Evolutionary conservation across 1,140 invertebrate species (phyloP), one percentile per base, ranked within the genome.

Genomic region (Aphelinus atriplicis): DNA sequence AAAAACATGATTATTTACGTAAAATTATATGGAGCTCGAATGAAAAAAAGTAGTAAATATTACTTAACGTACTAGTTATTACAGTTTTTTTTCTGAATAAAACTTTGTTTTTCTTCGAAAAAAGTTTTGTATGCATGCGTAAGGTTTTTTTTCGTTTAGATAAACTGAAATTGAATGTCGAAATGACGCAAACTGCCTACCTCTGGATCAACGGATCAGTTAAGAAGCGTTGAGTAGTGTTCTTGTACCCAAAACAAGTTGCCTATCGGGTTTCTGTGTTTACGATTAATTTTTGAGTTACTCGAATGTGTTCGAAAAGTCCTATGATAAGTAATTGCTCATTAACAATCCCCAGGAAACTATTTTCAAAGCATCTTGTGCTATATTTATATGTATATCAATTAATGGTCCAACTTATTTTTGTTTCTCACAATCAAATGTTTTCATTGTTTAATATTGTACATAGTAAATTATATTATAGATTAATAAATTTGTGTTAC

Each of bases 251-350:
- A 46, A 3, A 68, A 58, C 42, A 73, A 75, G 66, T 64, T 70
- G 43, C 51, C 47, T 75, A 68, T 62, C 65, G 68, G 26, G 65
- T 68, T 74, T 68, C 65, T 74, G 50, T 74, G 68, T 63, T 73
- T 73, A 73, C 64, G 50, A 68, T 68, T 74, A 62, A 10, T 62
- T 53, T 47, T 62, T 68, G 64, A 74, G 72, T 74, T 74, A 74
- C 65, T 74, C 64, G 51, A 68, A 68, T 74, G 65, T 68, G 58
- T 74, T 74, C 72, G 51, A 61, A 74, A 60, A 74, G 26, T 74
- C 51, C 50, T 68, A 68, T 63, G 43, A 74, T 74, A 74, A 62
- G 51, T 68, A 68, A 68, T 60, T 3, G 2, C 47, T 73, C 51
- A 73, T 73, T 68, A 68, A 68, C 43, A 55, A 61, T 47, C 47